Conservation (phyloP, 2,888 invertebrate species). For the Agrotis segetum region DNA sequence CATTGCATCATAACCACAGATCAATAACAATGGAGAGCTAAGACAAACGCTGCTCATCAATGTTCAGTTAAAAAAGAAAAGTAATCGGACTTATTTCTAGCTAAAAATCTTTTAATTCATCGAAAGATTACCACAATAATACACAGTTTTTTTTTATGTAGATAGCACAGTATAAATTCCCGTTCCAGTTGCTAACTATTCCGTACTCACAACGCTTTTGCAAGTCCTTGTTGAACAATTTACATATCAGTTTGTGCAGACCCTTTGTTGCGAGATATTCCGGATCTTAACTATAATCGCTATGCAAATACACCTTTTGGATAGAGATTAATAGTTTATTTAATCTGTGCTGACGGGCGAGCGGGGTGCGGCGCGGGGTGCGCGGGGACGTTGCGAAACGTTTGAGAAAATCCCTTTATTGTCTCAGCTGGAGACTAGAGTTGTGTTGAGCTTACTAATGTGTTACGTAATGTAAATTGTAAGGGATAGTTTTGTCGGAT, state of each 20-base stretch:
- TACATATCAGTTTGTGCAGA: slow-evolving; percentile 68
- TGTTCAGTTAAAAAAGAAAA: too few species aligned
- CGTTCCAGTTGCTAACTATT: slow-evolving; percentile 17
- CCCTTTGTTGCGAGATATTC: slow-evolving; percentile 61
- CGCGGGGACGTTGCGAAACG: slow-evolving; percentile 37
- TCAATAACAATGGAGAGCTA: slow-evolving; percentile 9
- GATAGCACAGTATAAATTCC: neutral
- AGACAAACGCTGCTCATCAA: neutral
- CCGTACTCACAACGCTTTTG: slow-evolving; percentile 51
- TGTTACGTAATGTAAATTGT: slow-evolving; percentile 7
- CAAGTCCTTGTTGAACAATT: slow-evolving; percentile 65
- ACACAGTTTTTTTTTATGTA: neutral
- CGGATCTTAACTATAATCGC: slow-evolving; percentile 56
- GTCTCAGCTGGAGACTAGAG: slow-evolving; percentile 45
- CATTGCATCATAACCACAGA: slow-evolving; percentile 41
- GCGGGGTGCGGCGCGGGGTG: slow-evolving; percentile 8
- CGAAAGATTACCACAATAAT: neutral
- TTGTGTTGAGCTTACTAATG: slow-evolving; percentile 45
- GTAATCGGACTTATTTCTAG: too few species aligned
- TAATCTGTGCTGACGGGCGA: slow-evolving; percentile 60
- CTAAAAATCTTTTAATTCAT: neutral
- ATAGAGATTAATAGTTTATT: slow-evolving; percentile 67
- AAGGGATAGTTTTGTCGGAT: neutral
- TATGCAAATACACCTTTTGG: slow-evolving; percentile 66
- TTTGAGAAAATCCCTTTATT: slow-evolving; percentile 57